These are phyloP conservation scores for Meda fulgida DNA, from an alignment of 2,797 vertebrate species.

Conservation along the genomic window DNA sequence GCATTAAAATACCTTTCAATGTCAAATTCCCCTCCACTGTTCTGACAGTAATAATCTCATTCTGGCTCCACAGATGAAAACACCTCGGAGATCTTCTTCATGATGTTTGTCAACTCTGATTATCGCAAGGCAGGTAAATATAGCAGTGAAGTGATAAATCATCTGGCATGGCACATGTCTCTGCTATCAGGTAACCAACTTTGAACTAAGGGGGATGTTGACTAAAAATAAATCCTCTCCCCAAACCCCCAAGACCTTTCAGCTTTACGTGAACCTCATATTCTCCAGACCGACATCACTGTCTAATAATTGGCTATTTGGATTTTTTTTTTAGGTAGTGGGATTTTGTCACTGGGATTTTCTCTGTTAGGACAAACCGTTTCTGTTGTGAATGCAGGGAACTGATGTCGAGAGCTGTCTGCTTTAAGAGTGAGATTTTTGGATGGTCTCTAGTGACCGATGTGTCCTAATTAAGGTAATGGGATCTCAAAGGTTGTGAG, in stretches of 20 bases:
- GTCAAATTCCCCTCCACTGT: conserved; percentile 35
- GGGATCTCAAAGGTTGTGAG: neutral
- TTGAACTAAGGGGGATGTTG: conserved; percentile 75
- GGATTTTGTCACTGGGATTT: neutral
- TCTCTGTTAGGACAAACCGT: neutral
- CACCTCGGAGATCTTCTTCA: conserved; percentile 15
- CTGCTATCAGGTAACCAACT: conserved; percentile 80
- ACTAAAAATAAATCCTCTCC: conserved; percentile 77
- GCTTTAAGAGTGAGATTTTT: neutral
- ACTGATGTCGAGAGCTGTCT: neutral
- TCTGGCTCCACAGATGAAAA: conserved; percentile 41
- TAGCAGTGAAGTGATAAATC: conserved; percentile 70
- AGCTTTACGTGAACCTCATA: conserved; percentile 67
- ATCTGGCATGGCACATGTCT: conserved; percentile 72
- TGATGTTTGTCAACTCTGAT: conserved; percentile 60
- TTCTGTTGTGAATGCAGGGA: neutral
- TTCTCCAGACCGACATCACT: conserved; percentile 70
- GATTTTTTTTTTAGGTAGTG: conserved; percentile 41
- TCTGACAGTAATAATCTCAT: conserved; percentile 37
- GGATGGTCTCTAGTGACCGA: conserved; percentile 12
- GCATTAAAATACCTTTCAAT: conserved; percentile 48
- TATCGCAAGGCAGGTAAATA: conserved; percentile 69
- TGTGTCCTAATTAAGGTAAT: conserved; percentile 6
- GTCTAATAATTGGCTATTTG: conserved; percentile 64
- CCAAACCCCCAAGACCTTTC: conserved; percentile 66